Base-by-base conservation (phyloP, 2,797 vertebrate genomes). In the Labeo calbasu region DNA sequence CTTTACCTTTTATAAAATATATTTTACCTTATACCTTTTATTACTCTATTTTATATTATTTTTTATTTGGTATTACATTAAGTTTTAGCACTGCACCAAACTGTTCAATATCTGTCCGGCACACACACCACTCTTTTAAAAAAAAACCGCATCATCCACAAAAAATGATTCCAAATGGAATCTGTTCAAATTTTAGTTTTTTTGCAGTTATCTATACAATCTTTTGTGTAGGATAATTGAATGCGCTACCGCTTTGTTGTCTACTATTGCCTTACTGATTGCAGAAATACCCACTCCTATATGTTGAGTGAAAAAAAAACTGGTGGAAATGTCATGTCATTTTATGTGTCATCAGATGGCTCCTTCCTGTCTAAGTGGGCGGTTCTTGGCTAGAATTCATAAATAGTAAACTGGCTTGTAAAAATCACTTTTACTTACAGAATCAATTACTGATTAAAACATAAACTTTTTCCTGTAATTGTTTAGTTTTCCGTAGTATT, bases 281-380 rank as follows among this genome's bases (percentile, higher is more conserved):
- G 53, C 55, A 43, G 21, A 59, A 77, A 77, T 36, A 77, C 7
- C 14, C 5, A 59, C 32, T 57, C 53, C 21, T 43, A 43, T n/a
- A 77, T 40, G 53, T 43, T 59, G 36, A 25, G 14, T 71, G 23
- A 50, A 25, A 72, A 50, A 77, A 77, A 43, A 46, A 46, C n/a
- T 25, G 36, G 2, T 23, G 32, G 32, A 61, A 21, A 21, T 46
- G 32, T 51, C 25, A 72, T 46, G 50, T 50, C 14, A 32, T 72
- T 48, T 50, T 78, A n/a, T 28, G 4, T 51, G 13, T 36, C 61
- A 68, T 6, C 19, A 15, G 28, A 17, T 0, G 6, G 48, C 72
- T 55, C 50, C 50, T 53, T 79, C 63, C 61, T 79, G 28, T 79
- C 77, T 36, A 23, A 36, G 63, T 69, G 23, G 63, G 63, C 8